These are phyloP conservation scores for Aplocera efformata DNA, from an alignment of 2,888 invertebrate species.

Conservation along the genomic window DNA sequence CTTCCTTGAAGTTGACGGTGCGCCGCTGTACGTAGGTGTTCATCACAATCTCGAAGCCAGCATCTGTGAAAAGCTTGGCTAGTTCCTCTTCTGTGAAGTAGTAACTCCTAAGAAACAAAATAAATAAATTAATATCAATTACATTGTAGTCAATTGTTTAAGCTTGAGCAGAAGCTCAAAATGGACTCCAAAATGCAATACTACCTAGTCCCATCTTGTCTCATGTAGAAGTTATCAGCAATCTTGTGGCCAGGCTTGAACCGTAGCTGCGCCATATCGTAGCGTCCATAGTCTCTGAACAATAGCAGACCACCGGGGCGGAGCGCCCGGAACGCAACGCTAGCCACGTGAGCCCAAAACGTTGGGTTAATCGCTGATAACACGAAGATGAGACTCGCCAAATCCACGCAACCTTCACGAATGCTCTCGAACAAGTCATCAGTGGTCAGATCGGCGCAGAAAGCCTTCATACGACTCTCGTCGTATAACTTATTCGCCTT, in stretches of 20 bases:
- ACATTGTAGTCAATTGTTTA: too few species aligned
- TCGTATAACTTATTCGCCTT: slow-evolving; percentile 85
- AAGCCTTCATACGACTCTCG: slow-evolving; percentile 84
- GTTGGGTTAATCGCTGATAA: slow-evolving; percentile 95
- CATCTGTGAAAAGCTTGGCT: slow-evolving; percentile 80
- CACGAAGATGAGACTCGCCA: slow-evolving; percentile 96
- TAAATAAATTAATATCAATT: too few species aligned
- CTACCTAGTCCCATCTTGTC: slow-evolving; percentile 97
- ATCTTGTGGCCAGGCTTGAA: slow-evolving; percentile 97
- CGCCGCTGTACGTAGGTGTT: slow-evolving; percentile 91
- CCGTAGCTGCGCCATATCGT: slow-evolving; percentile 97
- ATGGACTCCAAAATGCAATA: neutral
- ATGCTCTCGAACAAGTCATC: slow-evolving; percentile 82
- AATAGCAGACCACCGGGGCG: slow-evolving; percentile 90
- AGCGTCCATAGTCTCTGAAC: slow-evolving; percentile 95
- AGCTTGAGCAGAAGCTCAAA: too few species aligned
- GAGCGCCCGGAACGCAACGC: slow-evolving; percentile 83
- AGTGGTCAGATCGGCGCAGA: slow-evolving; percentile 91
- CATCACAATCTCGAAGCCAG: slow-evolving; percentile 85
- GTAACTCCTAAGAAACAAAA: slow-evolving; percentile 81
- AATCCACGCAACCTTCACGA: slow-evolving; percentile 81
- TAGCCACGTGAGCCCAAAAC: slow-evolving; percentile 84
- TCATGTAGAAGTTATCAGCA: slow-evolving; percentile 94
- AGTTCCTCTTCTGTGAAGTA: slow-evolving; percentile 90
- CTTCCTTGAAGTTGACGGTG: slow-evolving; percentile 96